A percentile compares a stretch with the other conserved stretches of the same genome.
Conservation (phyloP, 2,113 vertebrate genomes). For the Prunella fulvescens region DNA sequence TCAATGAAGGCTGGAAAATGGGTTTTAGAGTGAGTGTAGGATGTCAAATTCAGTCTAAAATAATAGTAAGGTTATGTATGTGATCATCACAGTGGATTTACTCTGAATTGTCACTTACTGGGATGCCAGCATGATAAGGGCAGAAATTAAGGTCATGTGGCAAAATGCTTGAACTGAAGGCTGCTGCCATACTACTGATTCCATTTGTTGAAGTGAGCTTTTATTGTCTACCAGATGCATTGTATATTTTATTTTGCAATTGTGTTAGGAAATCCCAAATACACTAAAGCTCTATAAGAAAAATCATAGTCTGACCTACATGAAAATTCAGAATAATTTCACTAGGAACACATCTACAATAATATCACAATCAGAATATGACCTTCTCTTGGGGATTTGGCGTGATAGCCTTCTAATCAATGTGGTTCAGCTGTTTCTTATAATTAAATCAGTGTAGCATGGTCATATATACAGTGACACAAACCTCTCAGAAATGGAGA, state of each 20-base stretch:
- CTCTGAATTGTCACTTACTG: not conserved
- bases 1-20: not conserved
- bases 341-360: not conserved
- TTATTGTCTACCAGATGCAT: not conserved
- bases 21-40: not conserved
- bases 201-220: not conserved
- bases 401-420: not conserved
- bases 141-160: not conserved
- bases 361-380: not conserved
- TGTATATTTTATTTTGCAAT: not conserved
- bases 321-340: not conserved
- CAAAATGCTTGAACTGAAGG: not conserved
- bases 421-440: not conserved
- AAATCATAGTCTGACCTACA: not conserved
- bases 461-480: not conserved
- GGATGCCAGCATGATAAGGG: not conserved
- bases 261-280: not conserved
- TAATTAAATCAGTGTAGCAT: not conserved
- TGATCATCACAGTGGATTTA: not conserved
- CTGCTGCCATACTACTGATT: not conserved
- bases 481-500: not conserved
- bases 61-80: not conserved
- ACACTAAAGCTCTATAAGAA: not conserved
- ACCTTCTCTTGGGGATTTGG: not conserved
- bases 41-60: not conserved